Conservation (phyloP, 1,140 invertebrate genomes). For the Pseudachorutes palmiensis region DNA sequence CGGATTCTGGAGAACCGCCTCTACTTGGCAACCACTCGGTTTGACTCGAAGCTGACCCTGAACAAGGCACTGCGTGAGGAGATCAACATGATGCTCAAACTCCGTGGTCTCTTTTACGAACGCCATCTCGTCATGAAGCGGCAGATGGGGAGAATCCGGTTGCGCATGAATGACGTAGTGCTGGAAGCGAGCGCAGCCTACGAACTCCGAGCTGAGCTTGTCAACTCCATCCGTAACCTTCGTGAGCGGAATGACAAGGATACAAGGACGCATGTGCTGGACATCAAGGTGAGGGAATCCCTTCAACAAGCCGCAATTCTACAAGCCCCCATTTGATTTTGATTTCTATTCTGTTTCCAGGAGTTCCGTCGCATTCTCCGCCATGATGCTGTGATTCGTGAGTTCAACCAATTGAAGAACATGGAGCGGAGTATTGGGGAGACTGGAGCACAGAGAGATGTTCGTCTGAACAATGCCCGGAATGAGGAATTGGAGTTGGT, state of each 20-base stretch:
- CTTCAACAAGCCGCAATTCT: too few relatives aligned
- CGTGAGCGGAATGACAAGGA: conserved; percentile 31
- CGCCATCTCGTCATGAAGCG: conserved; percentile 8
- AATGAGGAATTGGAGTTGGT: conserved; percentile 9
- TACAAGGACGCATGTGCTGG: conserved; percentile 29
- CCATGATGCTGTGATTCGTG: conserved; percentile 28
- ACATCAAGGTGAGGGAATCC: conserved; percentile 20
- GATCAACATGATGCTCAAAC: conserved; percentile 34
- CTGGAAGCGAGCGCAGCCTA: conserved; percentile 18
- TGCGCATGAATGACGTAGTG: conserved; percentile 21
- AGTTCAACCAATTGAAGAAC: conserved; percentile 26
- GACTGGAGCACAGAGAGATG: conserved; percentile 11
- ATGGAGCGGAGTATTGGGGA: conserved; percentile 14
- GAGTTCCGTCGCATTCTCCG: conserved; percentile 16
- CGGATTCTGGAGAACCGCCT: conserved; percentile 27
- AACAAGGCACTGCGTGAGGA: conserved; percentile 23
- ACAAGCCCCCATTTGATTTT: background rate
- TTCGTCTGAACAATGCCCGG: conserved; percentile 12
- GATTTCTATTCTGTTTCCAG: background rate
- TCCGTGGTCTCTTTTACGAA: conserved; percentile 24
- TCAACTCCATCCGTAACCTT: conserved; percentile 19
- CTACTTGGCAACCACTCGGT: conserved; percentile 20
- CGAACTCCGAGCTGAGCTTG: conserved; percentile 26
- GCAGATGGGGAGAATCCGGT: conserved; percentile 12
- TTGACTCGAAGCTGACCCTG: conserved; percentile 15